Evolutionary conservation across 1,140 invertebrate species (phyloP), one percentile per base, ranked within the genome.

Genomic region (Globodera rostochiensis): DNA sequence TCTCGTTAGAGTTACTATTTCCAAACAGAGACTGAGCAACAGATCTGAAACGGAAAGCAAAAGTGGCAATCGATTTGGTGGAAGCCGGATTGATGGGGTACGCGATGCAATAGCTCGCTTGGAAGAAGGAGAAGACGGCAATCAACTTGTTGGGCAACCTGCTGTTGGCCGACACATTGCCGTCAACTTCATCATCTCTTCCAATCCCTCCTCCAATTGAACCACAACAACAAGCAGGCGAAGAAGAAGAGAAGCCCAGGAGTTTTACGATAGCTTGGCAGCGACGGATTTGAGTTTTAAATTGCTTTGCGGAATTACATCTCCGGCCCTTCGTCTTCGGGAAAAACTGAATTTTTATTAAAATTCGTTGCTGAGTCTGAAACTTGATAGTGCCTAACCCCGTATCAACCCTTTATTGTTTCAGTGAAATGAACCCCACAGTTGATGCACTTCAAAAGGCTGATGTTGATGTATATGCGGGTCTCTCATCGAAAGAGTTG

Each of bases 281-380:
- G 73, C 73, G 3, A 36, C 73, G 47, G 76, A 77, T 0, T 46
- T 77, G 9, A 75, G 71, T 25, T 77, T 77, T 49, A 77, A 77
- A 77, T 21, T 71, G 3, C 75, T 60, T 25, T 77, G 74, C 74
- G 67, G 75, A 0, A 19, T 77, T 15, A 73, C 71, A 73, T 77
- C 11, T 36, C 60, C 45, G 76, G 76, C 3, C 76, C 76, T 3
- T 67, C 60, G 15, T 77, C 76, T n/a, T 50, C 47, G n/a, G 76
- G 76, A 15, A 77, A 77, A 15, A 67, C 25, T 11, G 25, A 60
- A 21, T 77, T 66, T 36, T 49, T 77, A 9, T 15, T 75, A 13
- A 77, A 77, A 19, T 77, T 77, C 15, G 15, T 77, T 45, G 70
- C 69, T 11, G 7, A 77, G 13, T 36, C 76, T 8, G 36, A 46